Evolutionary conservation across 2,888 invertebrate species (phyloP).

Genomic region (Cataglyphis albicans): DNA sequence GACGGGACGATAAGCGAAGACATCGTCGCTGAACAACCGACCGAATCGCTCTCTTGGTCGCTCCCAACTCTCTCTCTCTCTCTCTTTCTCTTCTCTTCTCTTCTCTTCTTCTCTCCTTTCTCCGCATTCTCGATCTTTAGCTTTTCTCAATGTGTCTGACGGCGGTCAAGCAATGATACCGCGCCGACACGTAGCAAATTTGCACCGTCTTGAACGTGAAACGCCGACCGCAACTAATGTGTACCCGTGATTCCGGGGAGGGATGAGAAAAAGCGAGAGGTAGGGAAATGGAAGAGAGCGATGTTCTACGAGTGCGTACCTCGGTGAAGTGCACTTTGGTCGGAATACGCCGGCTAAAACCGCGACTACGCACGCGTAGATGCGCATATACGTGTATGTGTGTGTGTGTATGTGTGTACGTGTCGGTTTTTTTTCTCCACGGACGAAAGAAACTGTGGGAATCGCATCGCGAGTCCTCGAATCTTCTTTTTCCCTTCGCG

Average conservation of each 20-base stretch:
- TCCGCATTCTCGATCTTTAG: background rate
- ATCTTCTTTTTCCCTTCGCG: slow-evolving; percentile 24
- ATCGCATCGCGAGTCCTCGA: slow-evolving; percentile 43
- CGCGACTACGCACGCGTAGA: background rate
- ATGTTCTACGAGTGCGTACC: slow-evolving; percentile 32
- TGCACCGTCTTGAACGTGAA: slow-evolving; percentile 53
- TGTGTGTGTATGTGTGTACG: no score
- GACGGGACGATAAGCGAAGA: slow-evolving; percentile 73
- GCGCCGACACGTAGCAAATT: slow-evolving; percentile 70
- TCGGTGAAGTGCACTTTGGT: slow-evolving; percentile 37
- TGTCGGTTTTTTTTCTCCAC: background rate
- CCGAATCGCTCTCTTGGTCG: background rate
- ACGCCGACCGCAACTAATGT: slow-evolving; percentile 38
- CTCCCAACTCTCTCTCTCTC: background rate
- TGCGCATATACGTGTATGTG: background rate
- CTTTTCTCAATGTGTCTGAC: slow-evolving; percentile 33
- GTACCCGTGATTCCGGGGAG: slow-evolving; percentile 15
- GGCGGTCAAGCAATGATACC: slow-evolving; percentile 61
- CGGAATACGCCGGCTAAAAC: slow-evolving; percentile 36
- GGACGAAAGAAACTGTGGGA: slow-evolving; percentile 47
- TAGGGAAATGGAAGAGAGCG: background rate
- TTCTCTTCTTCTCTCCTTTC: background rate
- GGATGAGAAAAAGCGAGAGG: slow-evolving; percentile 23
- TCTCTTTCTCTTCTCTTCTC: no score
- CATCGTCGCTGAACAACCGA: slow-evolving; percentile 58